These are phyloP conservation scores for Balaenoptera acutorostrata DNA, from an alignment of 2,113 vertebrate species.

Conservation along the genomic window DNA sequence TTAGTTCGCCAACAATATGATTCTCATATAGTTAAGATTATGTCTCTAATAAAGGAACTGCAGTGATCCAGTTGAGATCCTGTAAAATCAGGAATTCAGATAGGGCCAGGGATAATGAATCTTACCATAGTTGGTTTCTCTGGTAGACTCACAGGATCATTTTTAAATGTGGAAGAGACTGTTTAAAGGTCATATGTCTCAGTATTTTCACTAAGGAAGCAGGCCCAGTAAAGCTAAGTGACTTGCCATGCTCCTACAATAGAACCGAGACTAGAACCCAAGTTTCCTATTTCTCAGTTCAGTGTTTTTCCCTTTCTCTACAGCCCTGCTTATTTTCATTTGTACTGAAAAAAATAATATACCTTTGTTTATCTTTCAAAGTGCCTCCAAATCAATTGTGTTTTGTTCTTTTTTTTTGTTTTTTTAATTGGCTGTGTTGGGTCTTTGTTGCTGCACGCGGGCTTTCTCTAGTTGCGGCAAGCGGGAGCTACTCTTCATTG, in stretches of 20 bases:
- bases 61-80: neutral
- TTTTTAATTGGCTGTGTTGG: too few species aligned
- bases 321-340: neutral
- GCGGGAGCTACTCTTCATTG: too few species aligned
- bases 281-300: neutral
- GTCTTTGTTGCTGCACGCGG: too few species aligned
- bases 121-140: neutral
- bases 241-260: neutral
- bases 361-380: neutral
- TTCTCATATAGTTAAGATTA: neutral
- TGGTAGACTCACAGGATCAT: neutral
- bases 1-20: neutral
- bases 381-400: neutral
- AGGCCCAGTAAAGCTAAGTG: neutral
- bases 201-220: neutral
- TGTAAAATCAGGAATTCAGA: conserved; percentile 7
- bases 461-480: too few species aligned
- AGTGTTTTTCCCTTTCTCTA: neutral
- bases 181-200: neutral
- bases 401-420: neutral
- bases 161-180: neutral
- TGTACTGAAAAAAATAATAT: neutral
- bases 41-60: neutral
- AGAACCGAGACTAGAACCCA: neutral
- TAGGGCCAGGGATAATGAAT: neutral